Conservation (phyloP, 2,888 invertebrate genomes). For the Entomobrya multifasciata region DNA sequence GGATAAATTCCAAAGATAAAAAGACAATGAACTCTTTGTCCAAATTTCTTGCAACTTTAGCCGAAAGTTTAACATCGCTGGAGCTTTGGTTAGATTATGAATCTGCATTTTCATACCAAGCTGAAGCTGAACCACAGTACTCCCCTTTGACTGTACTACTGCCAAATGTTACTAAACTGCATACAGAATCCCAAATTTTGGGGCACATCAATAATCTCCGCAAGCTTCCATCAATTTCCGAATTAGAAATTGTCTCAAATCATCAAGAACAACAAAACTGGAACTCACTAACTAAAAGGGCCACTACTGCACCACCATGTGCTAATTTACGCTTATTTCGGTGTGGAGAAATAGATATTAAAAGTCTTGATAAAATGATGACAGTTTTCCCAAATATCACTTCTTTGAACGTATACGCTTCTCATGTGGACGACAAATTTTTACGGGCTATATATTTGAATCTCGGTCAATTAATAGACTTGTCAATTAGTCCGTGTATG, state of each 20-base stretch:
- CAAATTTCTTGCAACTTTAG: slow-evolving; percentile 48
- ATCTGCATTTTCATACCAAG: background rate
- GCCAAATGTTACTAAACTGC: slow-evolving; percentile 45
- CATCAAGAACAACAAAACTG: slow-evolving; percentile 37
- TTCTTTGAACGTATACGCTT: slow-evolving; percentile 50
- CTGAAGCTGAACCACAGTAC: background rate
- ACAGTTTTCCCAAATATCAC: slow-evolving; percentile 55
- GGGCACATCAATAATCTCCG: slow-evolving; percentile 48
- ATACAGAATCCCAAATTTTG: slow-evolving; percentile 57
- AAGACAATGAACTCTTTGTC: slow-evolving; percentile 49
- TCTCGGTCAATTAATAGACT: slow-evolving; percentile 21
- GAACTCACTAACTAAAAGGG: slow-evolving; percentile 41
- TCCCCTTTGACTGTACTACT: slow-evolving; percentile 41
- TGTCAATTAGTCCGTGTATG: slow-evolving; percentile 52
- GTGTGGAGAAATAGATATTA: slow-evolving; percentile 59
- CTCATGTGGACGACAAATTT: slow-evolving; percentile 49
- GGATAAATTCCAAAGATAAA: slow-evolving; percentile 52
- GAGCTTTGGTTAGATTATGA: slow-evolving; percentile 67
- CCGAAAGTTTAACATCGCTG: slow-evolving; percentile 54
- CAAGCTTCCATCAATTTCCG: slow-evolving; percentile 47
- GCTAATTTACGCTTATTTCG: slow-evolving; percentile 23
- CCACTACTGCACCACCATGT: background rate
- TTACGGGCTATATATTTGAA: slow-evolving; percentile 47
- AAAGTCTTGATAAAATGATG: slow-evolving; percentile 50
- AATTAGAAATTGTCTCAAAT: slow-evolving; percentile 59